Evolutionary conservation across 2,888 invertebrate genomes (phyloP).

Genomic region (Limnephilus auricula): DNA sequence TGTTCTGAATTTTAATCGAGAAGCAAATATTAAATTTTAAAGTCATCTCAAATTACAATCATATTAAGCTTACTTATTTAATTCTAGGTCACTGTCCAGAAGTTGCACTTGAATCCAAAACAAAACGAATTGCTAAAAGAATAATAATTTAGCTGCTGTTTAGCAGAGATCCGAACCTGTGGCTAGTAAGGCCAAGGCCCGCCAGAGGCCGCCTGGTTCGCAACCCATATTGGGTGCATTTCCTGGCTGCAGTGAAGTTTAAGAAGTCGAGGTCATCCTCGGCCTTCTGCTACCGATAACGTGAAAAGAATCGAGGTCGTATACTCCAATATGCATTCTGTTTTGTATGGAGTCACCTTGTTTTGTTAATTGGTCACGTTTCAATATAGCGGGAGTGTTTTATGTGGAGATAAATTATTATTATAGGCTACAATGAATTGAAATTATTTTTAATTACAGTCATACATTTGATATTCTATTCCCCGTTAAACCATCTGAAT

Average conservation of each 20-base stretch:
- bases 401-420: neutral
- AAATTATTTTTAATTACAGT: neutral
- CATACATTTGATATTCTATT: neutral
- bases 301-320: neutral
- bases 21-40: neutral
- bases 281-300: neutral
- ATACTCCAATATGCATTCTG: neutral
- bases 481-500: neutral
- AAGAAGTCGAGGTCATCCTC: neutral
- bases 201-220: constrained; percentile 7
- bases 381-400: neutral
- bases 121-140: neutral
- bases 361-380: neutral
- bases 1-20: neutral
- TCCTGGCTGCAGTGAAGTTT: constrained; percentile 20
- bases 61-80: neutral
- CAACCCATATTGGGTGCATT: constrained; percentile 14
- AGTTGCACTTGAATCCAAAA: neutral
- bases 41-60: neutral
- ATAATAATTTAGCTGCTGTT: neutral
- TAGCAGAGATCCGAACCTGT: constrained; percentile 15
- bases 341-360: neutral
- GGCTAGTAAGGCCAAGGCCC: constrained; percentile 7
- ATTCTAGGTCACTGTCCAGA: neutral
- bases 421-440: neutral